Percentiles rank a stretch among this genome's conserved stretches.
Conservation (phyloP, 35 echinoderm and acorn worm genomes). For the Diadema setosum region DNA sequence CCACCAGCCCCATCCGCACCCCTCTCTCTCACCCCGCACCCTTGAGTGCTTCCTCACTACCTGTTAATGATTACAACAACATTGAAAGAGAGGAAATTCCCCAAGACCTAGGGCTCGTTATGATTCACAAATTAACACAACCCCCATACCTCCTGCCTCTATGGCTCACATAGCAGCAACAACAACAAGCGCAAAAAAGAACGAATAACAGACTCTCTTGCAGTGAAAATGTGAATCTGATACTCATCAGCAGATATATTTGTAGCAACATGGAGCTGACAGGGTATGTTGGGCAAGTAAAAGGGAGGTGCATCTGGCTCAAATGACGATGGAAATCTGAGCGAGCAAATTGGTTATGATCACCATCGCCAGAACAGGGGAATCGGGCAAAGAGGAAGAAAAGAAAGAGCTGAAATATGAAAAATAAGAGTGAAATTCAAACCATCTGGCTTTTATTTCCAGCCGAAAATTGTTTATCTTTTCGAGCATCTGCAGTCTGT, state of each 20-base stretch:
- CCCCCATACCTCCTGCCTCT: no score
- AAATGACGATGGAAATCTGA: no score
- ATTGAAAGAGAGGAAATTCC: not conserved
- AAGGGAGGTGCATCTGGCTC: not conserved
- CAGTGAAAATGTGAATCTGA: no score
- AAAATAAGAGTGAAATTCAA: not conserved
- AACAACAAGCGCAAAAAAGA: no score
- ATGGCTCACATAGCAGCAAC: no score
- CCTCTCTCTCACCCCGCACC: no score
- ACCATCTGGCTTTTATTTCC: not conserved
- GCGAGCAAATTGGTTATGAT: no score
- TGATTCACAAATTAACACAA: slow-evolving; percentile 3
- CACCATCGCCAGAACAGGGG: no score
- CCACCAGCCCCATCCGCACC: no score
- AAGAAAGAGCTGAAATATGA: not conserved
- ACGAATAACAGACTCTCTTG: no score
- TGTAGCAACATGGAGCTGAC: not conserved
- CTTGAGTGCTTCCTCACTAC: not conserved
- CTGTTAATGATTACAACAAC: not conserved
- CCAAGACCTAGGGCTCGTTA: not conserved
- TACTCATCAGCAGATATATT: not conserved
- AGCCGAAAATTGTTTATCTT: not conserved
- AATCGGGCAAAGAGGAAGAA: not conserved
- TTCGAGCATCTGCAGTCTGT: not conserved
- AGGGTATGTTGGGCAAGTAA: not conserved